Evolutionary conservation across 2,797 vertebrate species (phyloP).

Genomic region (Microhierax caerulescens): DNA sequence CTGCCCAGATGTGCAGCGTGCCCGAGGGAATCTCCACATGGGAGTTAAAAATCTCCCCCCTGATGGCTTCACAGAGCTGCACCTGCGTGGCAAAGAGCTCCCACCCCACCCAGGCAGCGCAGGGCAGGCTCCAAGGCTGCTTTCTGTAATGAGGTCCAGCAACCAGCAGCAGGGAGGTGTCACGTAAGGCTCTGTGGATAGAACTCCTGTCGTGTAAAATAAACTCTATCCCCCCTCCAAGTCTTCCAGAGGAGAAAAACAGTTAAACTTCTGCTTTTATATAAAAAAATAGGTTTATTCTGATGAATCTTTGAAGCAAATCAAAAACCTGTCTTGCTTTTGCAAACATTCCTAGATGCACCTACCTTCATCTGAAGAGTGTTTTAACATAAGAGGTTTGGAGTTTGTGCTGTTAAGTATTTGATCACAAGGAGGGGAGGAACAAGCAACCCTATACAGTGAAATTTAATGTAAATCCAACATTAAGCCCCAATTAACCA

Average conservation of each 20-base stretch:
- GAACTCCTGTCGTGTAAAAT: background rate
- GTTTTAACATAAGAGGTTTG: background rate
- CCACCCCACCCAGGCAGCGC: accelerated
- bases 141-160: background rate
- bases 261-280: background rate
- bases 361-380: background rate
- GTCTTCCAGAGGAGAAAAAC: background rate
- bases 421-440: background rate
- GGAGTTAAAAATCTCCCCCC: background rate
- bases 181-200: accelerated
- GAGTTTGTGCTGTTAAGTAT: background rate
- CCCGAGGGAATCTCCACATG: background rate
- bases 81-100: accelerated
- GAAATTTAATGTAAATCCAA: background rate
- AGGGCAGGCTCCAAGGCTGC: background rate
- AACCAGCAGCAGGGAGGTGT: background rate
- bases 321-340: background rate
- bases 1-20: accelerated
- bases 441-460: background rate
- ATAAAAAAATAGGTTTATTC: background rate
- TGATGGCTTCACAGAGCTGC: background rate
- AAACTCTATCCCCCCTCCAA: background rate
- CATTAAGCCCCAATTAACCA: background rate
- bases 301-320: background rate
- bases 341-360: background rate